Evolutionary conservation across 2,888 invertebrate genomes (phyloP), one percentile per base, ranked within the genome.

Genomic region (Macrophya annulata): DNA sequence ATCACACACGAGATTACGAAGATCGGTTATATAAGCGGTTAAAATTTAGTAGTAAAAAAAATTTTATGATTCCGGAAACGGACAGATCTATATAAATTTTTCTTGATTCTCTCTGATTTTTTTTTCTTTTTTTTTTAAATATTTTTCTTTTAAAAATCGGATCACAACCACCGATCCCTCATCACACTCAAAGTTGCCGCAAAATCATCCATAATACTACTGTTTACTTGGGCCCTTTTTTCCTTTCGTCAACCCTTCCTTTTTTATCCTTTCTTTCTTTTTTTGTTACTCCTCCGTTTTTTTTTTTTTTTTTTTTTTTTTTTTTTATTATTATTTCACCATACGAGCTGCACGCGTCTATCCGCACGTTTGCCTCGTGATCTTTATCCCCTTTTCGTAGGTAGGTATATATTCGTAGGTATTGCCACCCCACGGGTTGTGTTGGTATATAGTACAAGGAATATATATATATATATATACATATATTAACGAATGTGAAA

Each of bases 361-460:
- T 79, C 62, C 79, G 79, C 79, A 79, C 62, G 79, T 79, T 79
- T 79, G 79, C 79, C 62, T 81, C 81, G 62, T 81, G 81, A 81
- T 81, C 81, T 62, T 81, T 62, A 81, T 81, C 81, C 81, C 81
- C 81, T 43, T 17, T 25, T 10, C 10, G 12, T 48, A 51, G 15
- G 12, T 48, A 51, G 15, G 51, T 10, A 31, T 48, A 76, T 12
- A 37, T 25, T 62, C 62, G 62, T 25, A 3, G 25, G 21, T 62
- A 25, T 25, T 21, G 25, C 25, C 62, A 10, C 21, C 21, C 25
- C 62, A 62, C 62, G 62, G 62, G 10, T 62, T 62, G 12, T 40
- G 40, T 71, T 71, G n/a, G 71, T 40, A 71, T 40, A 71, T 10
- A 71, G 71, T 31, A 40, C 62, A 25, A 12, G 62, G 62, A 62